Conservation (phyloP, 2,888 invertebrate genomes). For the Parnassius glacialis region DNA sequence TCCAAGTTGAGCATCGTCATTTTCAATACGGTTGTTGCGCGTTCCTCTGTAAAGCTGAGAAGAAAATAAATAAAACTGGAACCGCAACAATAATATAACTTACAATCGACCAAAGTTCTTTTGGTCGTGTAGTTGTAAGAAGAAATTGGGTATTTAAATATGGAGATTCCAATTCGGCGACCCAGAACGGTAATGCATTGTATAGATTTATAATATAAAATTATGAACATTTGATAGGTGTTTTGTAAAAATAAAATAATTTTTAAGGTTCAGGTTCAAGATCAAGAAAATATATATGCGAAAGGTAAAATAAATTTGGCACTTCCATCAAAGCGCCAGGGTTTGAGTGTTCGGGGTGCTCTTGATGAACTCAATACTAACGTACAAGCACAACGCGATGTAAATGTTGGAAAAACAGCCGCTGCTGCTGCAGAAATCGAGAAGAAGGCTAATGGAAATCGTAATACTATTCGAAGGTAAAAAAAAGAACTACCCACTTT, state of each 20-base stretch:
- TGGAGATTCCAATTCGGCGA: constrained; percentile 61
- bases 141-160: constrained; percentile 32
- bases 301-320: constrained; percentile 54
- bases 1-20: constrained; percentile 25
- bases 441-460: constrained; percentile 52
- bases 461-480: constrained; percentile 52
- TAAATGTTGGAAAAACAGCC: constrained; percentile 56
- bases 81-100: background rate
- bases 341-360: constrained; percentile 58
- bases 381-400: constrained; percentile 56
- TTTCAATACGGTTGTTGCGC: background rate
- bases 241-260: background rate
- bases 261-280: constrained; percentile 51
- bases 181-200: constrained; percentile 51
- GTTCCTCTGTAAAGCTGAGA: background rate
- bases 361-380: constrained; percentile 70
- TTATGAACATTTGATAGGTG: background rate
- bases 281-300: constrained; percentile 65
- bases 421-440: constrained; percentile 60
- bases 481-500: constrained; percentile 35
- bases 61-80: background rate
- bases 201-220: background rate
- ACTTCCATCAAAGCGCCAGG: constrained; percentile 54
- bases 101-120: constrained; percentile 22
- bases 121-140: constrained; percentile 3